These are phyloP conservation scores for Bombus pascuorum DNA, from an alignment of 1,140 invertebrate species.

Conservation along the genomic window DNA sequence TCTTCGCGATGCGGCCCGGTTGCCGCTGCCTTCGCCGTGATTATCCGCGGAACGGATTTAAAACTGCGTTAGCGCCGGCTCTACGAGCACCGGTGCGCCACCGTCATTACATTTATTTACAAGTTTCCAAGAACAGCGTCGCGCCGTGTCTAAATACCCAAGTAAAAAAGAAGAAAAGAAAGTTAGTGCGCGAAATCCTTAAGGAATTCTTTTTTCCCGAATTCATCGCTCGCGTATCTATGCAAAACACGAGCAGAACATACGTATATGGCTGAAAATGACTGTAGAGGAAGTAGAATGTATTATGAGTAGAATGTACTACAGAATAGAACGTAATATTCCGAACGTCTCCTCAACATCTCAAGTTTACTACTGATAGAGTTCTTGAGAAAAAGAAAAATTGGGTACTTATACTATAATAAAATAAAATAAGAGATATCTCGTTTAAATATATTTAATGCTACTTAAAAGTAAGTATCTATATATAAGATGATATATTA, in stretches of 20 bases:
- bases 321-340: no score
- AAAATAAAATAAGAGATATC: no score
- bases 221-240: background rate
- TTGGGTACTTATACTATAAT: no score
- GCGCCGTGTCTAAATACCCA: slow-evolving; percentile 14
- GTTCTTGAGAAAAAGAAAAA: no score
- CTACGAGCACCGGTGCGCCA: slow-evolving; percentile 34
- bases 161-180: background rate
- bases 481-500: no score
- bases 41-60: slow-evolving; percentile 65
- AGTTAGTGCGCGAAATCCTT: background rate
- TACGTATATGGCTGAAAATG: background rate
- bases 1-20: slow-evolving; percentile 25
- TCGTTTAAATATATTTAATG: no score
- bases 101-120: slow-evolving; percentile 54
- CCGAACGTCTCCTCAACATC: no score
- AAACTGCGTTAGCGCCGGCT: slow-evolving; percentile 52
- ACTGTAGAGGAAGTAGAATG: background rate
- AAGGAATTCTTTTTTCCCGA: background rate
- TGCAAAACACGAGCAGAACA: background rate
- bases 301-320: background rate
- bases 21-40: slow-evolving; percentile 40
- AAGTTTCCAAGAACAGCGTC: slow-evolving; percentile 28
- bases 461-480: no score
- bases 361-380: no score